Percentiles rank a stretch among this genome's conserved stretches.
Conservation (phyloP, 2,113 vertebrate species). For the Campylomormyrus numenius region DNA sequence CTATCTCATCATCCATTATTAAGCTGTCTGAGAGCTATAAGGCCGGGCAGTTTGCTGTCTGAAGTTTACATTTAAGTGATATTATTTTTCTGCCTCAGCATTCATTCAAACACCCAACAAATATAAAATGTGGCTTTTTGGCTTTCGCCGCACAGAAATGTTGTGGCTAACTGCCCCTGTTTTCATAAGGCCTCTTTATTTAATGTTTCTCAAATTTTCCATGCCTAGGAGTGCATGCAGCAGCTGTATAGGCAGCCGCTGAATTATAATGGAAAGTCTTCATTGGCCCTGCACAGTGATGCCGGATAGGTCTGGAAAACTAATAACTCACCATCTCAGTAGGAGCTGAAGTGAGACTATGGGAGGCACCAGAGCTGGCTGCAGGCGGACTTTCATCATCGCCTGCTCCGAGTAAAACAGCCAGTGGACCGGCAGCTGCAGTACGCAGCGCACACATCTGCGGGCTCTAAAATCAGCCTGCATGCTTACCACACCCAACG, state of each 20-base stretch:
- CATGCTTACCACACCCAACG: conserved; percentile 18
- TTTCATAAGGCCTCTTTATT: not conserved
- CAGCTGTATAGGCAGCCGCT: not conserved
- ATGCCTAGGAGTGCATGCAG: not conserved
- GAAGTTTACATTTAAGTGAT: not conserved
- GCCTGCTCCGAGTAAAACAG: not conserved
- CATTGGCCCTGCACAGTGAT: not conserved
- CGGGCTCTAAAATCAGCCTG: not conserved
- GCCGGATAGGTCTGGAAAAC: not conserved
- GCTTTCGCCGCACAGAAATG: not conserved
- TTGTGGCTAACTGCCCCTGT: not conserved
- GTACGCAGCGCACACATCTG: not conserved
- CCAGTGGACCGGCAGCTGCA: not conserved
- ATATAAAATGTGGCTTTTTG: not conserved
- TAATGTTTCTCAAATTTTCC: not conserved
- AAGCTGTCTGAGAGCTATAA: not conserved
- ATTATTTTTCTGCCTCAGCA: not conserved
- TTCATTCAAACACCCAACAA: not conserved
- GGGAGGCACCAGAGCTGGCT: not conserved
- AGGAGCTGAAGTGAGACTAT: not conserved
- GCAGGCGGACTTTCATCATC: not conserved
- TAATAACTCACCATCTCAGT: not conserved
- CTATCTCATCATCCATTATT: not conserved
- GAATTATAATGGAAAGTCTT: not conserved
- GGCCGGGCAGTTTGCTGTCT: not conserved